Evolutionary conservation across 2,888 invertebrate genomes (phyloP).

Genomic region (Macrosiphum euphorbiae): DNA sequence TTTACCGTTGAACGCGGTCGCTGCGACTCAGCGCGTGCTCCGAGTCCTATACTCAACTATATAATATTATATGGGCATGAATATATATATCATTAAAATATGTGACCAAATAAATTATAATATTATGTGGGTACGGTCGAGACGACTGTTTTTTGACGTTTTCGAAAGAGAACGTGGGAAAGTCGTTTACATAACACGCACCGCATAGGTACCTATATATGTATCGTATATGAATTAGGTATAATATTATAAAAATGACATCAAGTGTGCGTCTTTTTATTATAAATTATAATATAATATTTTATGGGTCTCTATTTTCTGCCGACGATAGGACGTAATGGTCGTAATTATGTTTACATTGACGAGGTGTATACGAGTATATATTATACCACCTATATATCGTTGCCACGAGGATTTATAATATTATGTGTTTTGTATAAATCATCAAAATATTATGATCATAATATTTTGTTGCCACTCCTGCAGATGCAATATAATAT

Average conservation of each 20-base stretch:
- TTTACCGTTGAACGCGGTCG: conserved; percentile 10
- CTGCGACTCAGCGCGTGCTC: neutral
- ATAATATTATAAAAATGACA: neutral
- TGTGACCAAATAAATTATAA: neutral
- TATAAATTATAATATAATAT: neutral
- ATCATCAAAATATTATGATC: neutral
- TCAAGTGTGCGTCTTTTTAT: neutral
- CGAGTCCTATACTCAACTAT: neutral
- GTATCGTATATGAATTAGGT: neutral
- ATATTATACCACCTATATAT: neutral
- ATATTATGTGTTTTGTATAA: neutral
- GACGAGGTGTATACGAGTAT: neutral
- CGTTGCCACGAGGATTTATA: neutral
- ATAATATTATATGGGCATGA: neutral
- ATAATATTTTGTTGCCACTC: neutral
- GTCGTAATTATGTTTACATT: neutral
- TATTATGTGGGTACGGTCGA: neutral
- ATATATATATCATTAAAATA: neutral
- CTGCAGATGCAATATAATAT: neutral
- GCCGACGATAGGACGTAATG: neutral
- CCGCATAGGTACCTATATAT: neutral
- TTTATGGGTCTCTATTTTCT: neutral
- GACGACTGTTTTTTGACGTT: neutral
- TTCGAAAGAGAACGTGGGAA: conserved; percentile 53
- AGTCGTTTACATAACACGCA: neutral